These are phyloP conservation scores for Drosophila eohydei DNA, from an alignment of 2,888 invertebrate genomes.

Conservation along the genomic window DNA sequence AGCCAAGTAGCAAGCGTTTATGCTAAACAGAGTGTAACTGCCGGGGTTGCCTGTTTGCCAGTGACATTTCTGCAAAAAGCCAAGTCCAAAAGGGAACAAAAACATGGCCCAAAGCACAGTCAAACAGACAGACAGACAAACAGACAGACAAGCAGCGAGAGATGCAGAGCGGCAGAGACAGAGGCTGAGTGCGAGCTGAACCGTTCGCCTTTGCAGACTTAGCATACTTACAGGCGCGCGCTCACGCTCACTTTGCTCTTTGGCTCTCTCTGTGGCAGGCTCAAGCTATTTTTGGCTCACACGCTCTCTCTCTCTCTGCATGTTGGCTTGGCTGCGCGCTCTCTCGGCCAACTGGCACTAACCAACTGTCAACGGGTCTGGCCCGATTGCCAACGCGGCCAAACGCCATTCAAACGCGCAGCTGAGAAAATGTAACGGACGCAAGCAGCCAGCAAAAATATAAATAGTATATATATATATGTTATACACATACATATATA, in stretches of 20 bases:
- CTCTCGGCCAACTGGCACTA: constrained; percentile 51
- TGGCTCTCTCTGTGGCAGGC: constrained; percentile 15
- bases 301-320: constrained; percentile 2
- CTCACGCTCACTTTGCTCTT: constrained; percentile 25
- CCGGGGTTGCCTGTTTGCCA: constrained; percentile 77
- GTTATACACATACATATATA: neutral
- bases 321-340: constrained; percentile 36
- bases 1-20: constrained; percentile 81
- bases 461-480: constrained; percentile 6
- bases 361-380: constrained; percentile 62
- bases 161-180: neutral
- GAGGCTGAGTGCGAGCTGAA: neutral
- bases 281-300: constrained; percentile 12
- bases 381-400: constrained; percentile 49
- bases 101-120: constrained; percentile 54
- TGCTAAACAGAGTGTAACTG: constrained; percentile 82
- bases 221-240: constrained; percentile 55
- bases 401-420: constrained; percentile 76
- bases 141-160: neutral
- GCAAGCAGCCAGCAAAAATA: constrained; percentile 38
- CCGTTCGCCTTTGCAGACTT: constrained; percentile 59
- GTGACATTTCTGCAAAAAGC: constrained; percentile 78
- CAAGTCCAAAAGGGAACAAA: constrained; percentile 61
- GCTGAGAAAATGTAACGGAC: constrained; percentile 72
- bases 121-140: constrained; percentile 10